Percentiles rank a stretch among this genome's conserved stretches.
phyloP scores from a whole-genome alignment of 30 jellyfish, hydroid and myxozoan genomes.

The Turritopsis rubra region DNA sequence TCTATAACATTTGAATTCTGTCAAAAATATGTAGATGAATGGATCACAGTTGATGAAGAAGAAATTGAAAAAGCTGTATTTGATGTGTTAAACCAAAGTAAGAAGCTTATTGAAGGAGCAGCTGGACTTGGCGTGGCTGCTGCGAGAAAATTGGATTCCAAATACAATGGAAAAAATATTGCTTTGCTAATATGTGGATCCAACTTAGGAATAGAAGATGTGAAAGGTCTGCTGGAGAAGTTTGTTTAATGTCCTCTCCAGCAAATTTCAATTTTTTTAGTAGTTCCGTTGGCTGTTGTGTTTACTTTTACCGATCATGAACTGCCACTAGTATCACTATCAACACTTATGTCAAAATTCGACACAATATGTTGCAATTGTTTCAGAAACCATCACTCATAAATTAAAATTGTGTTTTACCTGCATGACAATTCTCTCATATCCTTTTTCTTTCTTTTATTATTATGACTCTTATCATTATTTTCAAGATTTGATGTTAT shows the following conservation, averaged over 20 bases:
- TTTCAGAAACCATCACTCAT: no score
- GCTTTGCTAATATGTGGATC: slow-evolving; percentile 74
- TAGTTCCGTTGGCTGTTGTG: no score
- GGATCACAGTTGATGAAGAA: slow-evolving; percentile 83
- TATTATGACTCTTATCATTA: no score
- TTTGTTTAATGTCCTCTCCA: neutral
- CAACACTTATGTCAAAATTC: no score
- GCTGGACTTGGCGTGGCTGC: slow-evolving; percentile 79
- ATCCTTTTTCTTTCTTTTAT: no score
- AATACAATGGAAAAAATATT: slow-evolving; percentile 47
- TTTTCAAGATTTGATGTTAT: no score
- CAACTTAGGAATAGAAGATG: slow-evolving; percentile 43
- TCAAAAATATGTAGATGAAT: slow-evolving; percentile 58
- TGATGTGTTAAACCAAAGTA: slow-evolving; percentile 44
- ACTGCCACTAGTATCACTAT: no score
- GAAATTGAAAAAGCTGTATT: slow-evolving; percentile 76
- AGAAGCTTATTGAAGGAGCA: slow-evolving; percentile 83
- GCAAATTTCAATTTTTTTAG: neutral
- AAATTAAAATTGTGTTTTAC: no score
- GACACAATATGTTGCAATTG: no score
- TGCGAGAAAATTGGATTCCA: slow-evolving; percentile 35
- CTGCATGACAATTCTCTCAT: no score
- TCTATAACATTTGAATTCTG: slow-evolving; percentile 81
- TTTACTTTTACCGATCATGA: no score
- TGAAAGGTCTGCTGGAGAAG: slow-evolving; percentile 25